Evolutionary conservation across 1,140 invertebrate genomes (phyloP), one percentile per base, ranked within the genome.

Genomic region (Marisa cornuarietis): DNA sequence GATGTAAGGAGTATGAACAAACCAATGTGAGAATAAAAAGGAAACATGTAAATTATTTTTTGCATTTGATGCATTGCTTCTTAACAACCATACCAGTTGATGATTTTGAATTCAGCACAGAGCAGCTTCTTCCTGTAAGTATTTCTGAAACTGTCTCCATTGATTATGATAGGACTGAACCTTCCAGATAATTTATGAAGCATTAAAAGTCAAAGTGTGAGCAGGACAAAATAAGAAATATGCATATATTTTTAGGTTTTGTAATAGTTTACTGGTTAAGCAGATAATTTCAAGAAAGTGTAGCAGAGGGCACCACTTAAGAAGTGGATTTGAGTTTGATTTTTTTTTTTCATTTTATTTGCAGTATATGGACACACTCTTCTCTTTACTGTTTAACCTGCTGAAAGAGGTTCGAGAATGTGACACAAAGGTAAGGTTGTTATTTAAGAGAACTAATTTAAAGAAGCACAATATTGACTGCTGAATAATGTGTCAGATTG

Each of bases 31-130:
- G 73, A 61, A 18, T 61, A 74, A 74, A 74, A 26, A 13, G 51
- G 14, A 18, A n/a, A 42, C 11, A n/a, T n/a, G n/a, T 58, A 24
- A 69, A 69, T 13, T 71, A 10, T 71, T 71, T 71, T 71, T 68
- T n/a, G 65, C 65, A 14, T 73, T 61, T 26, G 49, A 22, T 42
- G 31, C 69, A 76, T 42, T 78, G 82, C 83, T 84, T 86, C 87
- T 91, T 90, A 85, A 89, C 85, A n/a, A 61, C 71, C 31, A 14
- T 84, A 92, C 90, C 95, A 3, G 94, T 98, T 22, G 96, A 98
- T 89, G 96, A 98, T 90, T 98, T 98, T 92, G 96, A 97, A 89
- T 98, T 98, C 91, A 94, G 94, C 86, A 93, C 94, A 1, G 95
- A 97, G 76, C 94, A 96, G 86, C 98, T 98, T 88, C 82, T 91